A percentile compares a stretch with the other conserved stretches of the same genome.
phyloP scores from a whole-genome alignment of 2,113 vertebrate genomes.

The Oplegnathus fasciatus region DNA sequence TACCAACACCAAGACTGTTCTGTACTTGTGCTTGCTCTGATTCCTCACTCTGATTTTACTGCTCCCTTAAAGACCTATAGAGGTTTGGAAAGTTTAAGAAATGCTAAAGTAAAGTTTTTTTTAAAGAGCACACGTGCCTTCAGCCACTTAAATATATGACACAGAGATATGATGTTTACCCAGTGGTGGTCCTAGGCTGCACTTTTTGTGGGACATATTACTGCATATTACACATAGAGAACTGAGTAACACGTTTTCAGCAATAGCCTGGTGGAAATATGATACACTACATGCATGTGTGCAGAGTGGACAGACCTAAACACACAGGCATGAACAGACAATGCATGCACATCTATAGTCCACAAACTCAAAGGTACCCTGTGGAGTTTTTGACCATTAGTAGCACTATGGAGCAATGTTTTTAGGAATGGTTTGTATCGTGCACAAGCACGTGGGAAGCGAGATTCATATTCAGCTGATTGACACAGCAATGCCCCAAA shows the following conservation, averaged over 20 bases:
- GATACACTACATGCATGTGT: no score
- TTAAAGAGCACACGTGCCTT: not conserved
- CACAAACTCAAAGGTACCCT: no score
- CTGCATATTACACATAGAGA: not conserved
- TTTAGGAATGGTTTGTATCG: no score
- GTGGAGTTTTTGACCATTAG: no score
- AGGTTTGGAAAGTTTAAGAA: not conserved
- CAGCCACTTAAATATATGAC: not conserved
- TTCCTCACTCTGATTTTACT: not conserved
- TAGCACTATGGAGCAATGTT: no score
- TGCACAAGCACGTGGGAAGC: no score
- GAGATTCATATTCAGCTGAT: no score
- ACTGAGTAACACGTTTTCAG: not conserved
- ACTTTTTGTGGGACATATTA: not conserved
- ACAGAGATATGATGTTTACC: not conserved
- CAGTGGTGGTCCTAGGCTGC: not conserved
- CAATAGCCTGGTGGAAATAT: not conserved
- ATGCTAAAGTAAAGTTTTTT: not conserved
- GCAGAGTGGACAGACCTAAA: not conserved
- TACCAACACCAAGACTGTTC: not conserved
- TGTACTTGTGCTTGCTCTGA: not conserved
- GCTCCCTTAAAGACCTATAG: not conserved
- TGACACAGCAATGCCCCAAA: not conserved
- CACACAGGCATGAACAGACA: no score
- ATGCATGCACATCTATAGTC: no score